Base-by-base conservation (phyloP, 2,888 invertebrate genomes). In the Plagodis dolabraria region DNA sequence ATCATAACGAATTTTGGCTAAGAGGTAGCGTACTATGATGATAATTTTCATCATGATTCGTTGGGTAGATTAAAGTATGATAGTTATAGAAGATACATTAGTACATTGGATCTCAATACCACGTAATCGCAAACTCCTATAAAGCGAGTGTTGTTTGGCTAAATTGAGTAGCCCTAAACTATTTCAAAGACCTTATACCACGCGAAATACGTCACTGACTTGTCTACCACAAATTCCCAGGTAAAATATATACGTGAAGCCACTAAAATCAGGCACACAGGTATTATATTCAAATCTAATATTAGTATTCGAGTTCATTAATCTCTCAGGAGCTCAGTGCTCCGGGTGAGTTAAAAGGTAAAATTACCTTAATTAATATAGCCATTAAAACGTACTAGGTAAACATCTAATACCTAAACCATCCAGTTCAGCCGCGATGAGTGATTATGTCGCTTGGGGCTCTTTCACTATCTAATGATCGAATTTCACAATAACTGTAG, bases 371-470 rank as follows among this genome's bases (percentile, higher is more conserved):
- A 53, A 52, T 55, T 55, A 55, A 45, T 54, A 54, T 54, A 52
- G 33, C 56, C 48, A 60, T 56, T 55, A 60, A 56, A 55, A 46
- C 56, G 45, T 52, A 53, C 49, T 56, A 61, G 63, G 55, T 53
- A 57, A 63, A 65, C 68, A 62, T 45, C 67, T 60, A 60, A 50
- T 48, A 36, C 59, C 33, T 62, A 55, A 52, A 54, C 53, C 33
- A 43, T 59, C 53, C 43, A 47, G 34, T 12, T 47, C 46, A 8
- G 53, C 51, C 57, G 38, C 46, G 55, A 57, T 43, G 47, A 62
- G 57, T 51, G 47, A 51, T 54, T 57, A 51, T 49, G 42, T 50
- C 36, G 38, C 38, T 52, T 6, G 2, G 53, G 53, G 53, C 22
- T 22, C 22, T 22, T 48, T 34, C 45, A 38, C 48, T 52, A 55